Percentiles rank a stretch among this genome's conserved stretches.
These are phyloP conservation scores for Emydoidea blandingii DNA, from an alignment of 2,797 vertebrate genomes.

Conservation along the genomic window DNA sequence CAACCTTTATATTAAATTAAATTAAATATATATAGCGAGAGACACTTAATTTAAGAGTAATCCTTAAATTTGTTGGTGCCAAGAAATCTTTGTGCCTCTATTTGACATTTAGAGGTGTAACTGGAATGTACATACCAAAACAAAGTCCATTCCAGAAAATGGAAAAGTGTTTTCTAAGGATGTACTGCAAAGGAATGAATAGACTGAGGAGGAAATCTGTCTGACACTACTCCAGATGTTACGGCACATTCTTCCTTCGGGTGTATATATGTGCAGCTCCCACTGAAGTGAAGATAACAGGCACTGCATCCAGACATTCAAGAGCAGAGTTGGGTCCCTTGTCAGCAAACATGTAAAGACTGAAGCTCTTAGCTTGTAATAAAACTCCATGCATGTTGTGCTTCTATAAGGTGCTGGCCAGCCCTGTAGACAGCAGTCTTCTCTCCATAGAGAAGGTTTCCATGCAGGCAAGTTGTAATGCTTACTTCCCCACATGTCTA, in stretches of 20 bases:
- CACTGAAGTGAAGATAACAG: neutral
- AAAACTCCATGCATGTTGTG: neutral
- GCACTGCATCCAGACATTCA: neutral
- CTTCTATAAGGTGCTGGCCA: neutral
- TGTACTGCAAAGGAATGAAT: constrained; percentile 29
- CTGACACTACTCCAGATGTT: neutral
- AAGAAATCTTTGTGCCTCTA: neutral
- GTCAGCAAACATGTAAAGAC: neutral
- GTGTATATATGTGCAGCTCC: neutral
- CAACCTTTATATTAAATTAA: neutral
- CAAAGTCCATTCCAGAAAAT: constrained; percentile 3
- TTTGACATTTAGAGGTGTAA: neutral
- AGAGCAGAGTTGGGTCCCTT: neutral
- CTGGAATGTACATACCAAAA: constrained; percentile 25
- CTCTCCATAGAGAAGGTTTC: neutral
- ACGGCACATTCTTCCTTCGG: neutral
- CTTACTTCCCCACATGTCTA: neutral
- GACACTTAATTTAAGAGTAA: neutral
- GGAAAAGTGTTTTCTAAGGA: constrained; percentile 21
- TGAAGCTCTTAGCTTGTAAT: neutral
- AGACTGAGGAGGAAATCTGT: constrained; percentile 22
- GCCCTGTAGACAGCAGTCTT: neutral
- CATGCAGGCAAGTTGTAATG: neutral
- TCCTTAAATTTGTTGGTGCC: constrained; percentile 22
- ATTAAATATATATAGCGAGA: neutral